Base-by-base conservation (phyloP, 2,888 invertebrate species). In the Suillia variegata region DNA sequence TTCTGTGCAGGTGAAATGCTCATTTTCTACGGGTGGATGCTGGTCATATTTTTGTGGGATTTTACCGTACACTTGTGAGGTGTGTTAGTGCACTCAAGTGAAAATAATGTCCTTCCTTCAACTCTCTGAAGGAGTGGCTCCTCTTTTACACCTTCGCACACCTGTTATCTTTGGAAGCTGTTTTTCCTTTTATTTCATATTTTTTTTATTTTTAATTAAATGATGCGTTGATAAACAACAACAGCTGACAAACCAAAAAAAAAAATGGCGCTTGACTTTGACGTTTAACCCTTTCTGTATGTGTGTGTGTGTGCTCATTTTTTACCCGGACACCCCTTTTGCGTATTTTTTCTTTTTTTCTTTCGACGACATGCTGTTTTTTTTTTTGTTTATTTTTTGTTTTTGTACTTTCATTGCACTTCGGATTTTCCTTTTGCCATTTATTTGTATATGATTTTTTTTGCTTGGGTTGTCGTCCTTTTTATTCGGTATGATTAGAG, bases 251-350 rank as follows among this genome's bases (percentile, higher is more conserved):
- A 10, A 13, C 6, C 4, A 10, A 10, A 4, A n/a, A 38, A 38
- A 38, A 38, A 57, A 51, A 57, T 57, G 56, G 51, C 45, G 73
- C 73, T 74, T 71, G 70, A 67, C 70, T 70, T 58, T 65, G 50
- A 33, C 49, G 34, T 33, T 33, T 38, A 53, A 38, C 42, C 53
- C 48, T 51, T 55, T 55, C 17, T 20, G 17, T 18, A 17, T 13
- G 18, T 33, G 4, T 26, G 13, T 31, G 12, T 21, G 5, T 6
- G 34, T 33, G 51, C 18, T 33, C 34, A 10, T 12, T 2, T 20
- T 38, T 13, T 18, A 12, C 34, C 10, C 4, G 18, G 26, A n/a
- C 34, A 34, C 55, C 33, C 38, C 38, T 53, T 38, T 26, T 33
- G 20, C 48, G 13, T 54, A 66, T 67, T 63, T 67, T 68, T 68